Evolutionary conservation across 2,113 vertebrate species (phyloP).

Genomic region (Scophthalmus maximus): DNA sequence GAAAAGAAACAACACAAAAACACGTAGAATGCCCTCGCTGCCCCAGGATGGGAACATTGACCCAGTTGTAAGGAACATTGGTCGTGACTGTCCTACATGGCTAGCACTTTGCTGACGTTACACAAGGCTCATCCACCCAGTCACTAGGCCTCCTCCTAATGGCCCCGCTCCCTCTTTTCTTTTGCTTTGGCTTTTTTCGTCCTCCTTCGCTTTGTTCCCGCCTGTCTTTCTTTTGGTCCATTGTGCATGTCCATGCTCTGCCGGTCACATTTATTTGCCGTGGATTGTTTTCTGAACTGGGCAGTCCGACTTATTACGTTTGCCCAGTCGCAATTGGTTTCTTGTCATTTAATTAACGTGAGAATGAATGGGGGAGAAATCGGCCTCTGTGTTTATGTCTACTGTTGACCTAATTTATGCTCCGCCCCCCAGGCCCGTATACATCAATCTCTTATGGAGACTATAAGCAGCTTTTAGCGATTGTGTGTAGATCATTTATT

Average conservation of each 20-base stretch:
- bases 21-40: slow-evolving; percentile 59
- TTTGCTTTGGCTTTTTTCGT: slow-evolving; percentile 10
- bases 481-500: slow-evolving; percentile 42
- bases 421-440: neutral
- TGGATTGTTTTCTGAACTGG: slow-evolving; percentile 48
- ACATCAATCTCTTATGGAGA: slow-evolving; percentile 1
- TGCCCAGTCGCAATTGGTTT: slow-evolving; percentile 48
- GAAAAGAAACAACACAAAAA: slow-evolving; percentile 12
- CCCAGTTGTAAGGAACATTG: slow-evolving; percentile 79
- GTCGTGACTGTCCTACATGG: slow-evolving; percentile 79
- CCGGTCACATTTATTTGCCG: slow-evolving; percentile 45
- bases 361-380: slow-evolving; percentile 33
- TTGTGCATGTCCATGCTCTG: slow-evolving; percentile 68
- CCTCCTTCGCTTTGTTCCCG: slow-evolving; percentile 50
- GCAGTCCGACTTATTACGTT: slow-evolving; percentile 35
- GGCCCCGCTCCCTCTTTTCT: slow-evolving; percentile 56
- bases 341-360: slow-evolving; percentile 35
- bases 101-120: slow-evolving; percentile 67
- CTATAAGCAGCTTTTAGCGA: slow-evolving; percentile 41
- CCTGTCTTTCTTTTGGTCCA: slow-evolving; percentile 56
- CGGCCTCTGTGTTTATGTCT: slow-evolving; percentile 27
- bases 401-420: slow-evolving; percentile 45
- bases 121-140: slow-evolving; percentile 68
- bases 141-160: slow-evolving; percentile 59
- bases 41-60: slow-evolving; percentile 71